Conservation (phyloP, 2,888 invertebrate species). For the Diachrysia chrysitis region DNA sequence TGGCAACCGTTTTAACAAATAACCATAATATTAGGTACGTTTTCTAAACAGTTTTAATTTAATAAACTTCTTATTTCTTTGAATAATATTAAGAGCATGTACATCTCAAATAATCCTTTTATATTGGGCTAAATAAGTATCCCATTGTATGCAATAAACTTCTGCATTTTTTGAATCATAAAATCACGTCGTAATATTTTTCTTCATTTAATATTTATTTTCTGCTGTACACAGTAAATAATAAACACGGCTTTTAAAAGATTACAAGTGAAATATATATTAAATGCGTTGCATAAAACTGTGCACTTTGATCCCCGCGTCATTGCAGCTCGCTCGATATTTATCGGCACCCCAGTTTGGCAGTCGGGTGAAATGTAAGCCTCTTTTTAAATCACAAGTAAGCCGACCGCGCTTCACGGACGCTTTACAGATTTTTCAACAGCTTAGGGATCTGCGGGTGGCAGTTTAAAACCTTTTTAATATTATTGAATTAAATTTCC, state of each 20-base stretch:
- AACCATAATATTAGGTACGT: not conserved
- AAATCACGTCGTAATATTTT: too few species aligned
- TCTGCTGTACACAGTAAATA: not conserved
- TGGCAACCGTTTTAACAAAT: not conserved
- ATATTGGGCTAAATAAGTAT: too few species aligned
- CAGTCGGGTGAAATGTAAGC: constrained; percentile 52
- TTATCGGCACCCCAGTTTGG: constrained; percentile 29
- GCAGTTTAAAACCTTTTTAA: constrained; percentile 40
- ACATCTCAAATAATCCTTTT: too few species aligned
- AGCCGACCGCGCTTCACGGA: constrained; percentile 53
- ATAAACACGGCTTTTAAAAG: not conserved
- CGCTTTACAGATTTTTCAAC: constrained; percentile 61
- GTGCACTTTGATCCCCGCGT: constrained; percentile 6
- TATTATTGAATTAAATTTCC: constrained; percentile 40
- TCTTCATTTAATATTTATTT: too few species aligned
- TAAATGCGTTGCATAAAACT: not conserved
- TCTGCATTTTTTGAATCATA: too few species aligned
- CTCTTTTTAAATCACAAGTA: constrained; percentile 61
- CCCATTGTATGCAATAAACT: too few species aligned
- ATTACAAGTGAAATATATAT: constrained; percentile 5
- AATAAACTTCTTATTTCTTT: not conserved
- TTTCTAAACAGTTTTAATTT: not conserved
- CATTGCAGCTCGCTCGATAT: constrained; percentile 22
- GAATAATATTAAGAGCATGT: too few species aligned
- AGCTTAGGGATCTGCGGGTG: constrained; percentile 49